Conservation (phyloP, 2,113 vertebrate genomes). For the Tragelaphus strepsiceros region DNA sequence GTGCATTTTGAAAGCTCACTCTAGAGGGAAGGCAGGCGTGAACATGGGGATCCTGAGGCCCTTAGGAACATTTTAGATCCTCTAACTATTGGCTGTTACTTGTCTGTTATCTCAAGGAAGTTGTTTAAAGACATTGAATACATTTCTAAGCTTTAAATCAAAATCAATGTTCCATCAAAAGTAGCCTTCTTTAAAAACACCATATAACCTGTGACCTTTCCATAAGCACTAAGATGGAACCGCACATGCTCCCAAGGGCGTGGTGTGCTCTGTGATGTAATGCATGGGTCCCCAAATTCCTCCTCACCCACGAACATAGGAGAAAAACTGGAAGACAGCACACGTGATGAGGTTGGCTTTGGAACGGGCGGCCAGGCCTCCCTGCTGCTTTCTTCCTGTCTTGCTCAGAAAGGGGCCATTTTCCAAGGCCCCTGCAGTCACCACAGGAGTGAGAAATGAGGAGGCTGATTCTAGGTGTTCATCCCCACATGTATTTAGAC, state of each 20-base stretch:
- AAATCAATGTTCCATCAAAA: background rate
- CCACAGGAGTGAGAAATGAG: background rate
- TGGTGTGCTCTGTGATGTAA: background rate
- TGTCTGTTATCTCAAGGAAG: background rate
- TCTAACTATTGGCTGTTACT: background rate
- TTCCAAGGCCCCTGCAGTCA: background rate
- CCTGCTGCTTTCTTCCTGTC: background rate
- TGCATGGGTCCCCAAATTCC: background rate
- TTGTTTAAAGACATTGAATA: background rate
- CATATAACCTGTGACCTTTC: background rate
- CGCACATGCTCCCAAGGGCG: accelerated
- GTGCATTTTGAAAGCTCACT: background rate
- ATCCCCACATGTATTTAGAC: background rate
- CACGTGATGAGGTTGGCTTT: background rate
- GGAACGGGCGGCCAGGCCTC: accelerated
- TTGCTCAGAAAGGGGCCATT: background rate
- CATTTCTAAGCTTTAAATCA: background rate
- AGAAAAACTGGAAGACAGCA: background rate
- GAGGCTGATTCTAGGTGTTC: background rate
- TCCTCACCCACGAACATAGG: background rate
- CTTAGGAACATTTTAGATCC: too few relatives aligned
- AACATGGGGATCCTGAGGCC: accelerated
- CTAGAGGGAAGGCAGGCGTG: background rate
- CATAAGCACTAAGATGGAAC: background rate
- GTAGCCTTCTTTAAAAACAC: background rate